Conservation (phyloP, 2,113 vertebrate species). For the Anoura caudifer region DNA sequence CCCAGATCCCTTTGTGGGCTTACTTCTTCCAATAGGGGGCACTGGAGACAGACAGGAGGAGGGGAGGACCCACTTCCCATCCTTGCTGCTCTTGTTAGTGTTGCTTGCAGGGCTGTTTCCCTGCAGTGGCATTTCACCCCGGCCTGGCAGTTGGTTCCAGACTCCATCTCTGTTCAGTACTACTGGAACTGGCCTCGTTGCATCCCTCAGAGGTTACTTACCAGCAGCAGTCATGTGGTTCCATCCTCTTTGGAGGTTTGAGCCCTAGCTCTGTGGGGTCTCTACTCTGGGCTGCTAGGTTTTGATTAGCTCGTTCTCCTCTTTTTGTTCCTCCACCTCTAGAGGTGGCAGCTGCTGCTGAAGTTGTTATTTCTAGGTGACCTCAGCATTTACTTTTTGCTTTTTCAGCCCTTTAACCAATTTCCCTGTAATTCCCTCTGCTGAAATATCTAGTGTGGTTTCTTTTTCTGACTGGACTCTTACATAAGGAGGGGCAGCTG, state of each 20-base stretch:
- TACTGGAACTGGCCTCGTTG: not conserved
- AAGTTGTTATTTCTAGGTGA: constrained; percentile 2
- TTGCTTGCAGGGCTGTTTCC: not conserved
- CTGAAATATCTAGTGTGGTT: not conserved
- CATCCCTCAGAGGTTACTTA: not conserved
- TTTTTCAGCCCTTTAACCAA: not conserved
- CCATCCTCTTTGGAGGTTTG: not conserved
- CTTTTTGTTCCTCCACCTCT: not conserved
- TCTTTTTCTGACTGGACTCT: not conserved
- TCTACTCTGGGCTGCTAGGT: not conserved
- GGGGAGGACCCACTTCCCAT: not conserved
- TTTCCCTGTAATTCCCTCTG: not conserved
- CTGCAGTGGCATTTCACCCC: not conserved
- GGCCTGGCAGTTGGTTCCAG: not conserved
- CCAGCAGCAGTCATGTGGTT: not conserved
- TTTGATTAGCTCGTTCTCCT: not conserved
- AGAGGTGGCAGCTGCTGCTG: not conserved
- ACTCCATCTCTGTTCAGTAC: not conserved
- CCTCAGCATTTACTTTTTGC: not conserved
- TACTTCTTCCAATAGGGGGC: not conserved
- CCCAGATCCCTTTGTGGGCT: not conserved
- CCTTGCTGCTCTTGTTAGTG: not conserved
- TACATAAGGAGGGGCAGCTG: not conserved
- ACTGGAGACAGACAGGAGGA: not conserved
- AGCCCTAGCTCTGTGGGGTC: not conserved